Evolutionary conservation across 1,140 invertebrate genomes (phyloP), one percentile per base, ranked within the genome.

Genomic region (Bombus pascuorum): DNA sequence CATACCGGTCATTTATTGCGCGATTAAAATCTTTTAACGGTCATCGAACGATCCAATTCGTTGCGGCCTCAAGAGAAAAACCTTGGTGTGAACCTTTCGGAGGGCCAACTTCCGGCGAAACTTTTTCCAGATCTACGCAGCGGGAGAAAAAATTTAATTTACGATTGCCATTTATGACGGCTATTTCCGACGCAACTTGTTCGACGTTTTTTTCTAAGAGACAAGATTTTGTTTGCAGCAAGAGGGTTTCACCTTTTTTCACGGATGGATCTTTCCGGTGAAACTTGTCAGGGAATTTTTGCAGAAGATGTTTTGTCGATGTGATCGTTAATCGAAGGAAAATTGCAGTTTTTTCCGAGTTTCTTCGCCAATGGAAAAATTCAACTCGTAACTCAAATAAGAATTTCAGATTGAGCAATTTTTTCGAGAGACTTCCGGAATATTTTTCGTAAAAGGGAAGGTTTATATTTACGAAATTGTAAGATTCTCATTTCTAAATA

Each of bases 11-110:
- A 68, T 88, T 88, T 83, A 89, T 83, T 85, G 73, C 53, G 32
- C 68, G 70, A 32, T 86, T 83, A 89, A 89, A 89, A 83, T 74
- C 74, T 89, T 72, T 39, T 34, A 65, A 83, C 70, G 39, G 34
- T 44, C 65, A 42, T 6, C 68, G 65, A 83, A 65, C 57, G 37
- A 34, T 47, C 22, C n/a, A 25, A 32, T 53, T 75, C 44, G 15
- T 53, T 13, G 9, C 47, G 73, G 32, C 37, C 15, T 34, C 4
- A 10, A 25, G 53, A 42, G 28, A 44, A 32, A 72, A n/a, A 72
- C 5, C 10, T 18, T 18, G 37, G 12, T 13, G 28, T 13, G 47
- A 53, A 53, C 25, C 9, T 39, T 70, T 70, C 37, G 39, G 28
- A 32, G n/a, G 71, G n/a, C 28, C 28, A 32, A 32, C 42, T 73